Conservation (phyloP, 2,888 invertebrate genomes). For the Euphydryas editha region DNA sequence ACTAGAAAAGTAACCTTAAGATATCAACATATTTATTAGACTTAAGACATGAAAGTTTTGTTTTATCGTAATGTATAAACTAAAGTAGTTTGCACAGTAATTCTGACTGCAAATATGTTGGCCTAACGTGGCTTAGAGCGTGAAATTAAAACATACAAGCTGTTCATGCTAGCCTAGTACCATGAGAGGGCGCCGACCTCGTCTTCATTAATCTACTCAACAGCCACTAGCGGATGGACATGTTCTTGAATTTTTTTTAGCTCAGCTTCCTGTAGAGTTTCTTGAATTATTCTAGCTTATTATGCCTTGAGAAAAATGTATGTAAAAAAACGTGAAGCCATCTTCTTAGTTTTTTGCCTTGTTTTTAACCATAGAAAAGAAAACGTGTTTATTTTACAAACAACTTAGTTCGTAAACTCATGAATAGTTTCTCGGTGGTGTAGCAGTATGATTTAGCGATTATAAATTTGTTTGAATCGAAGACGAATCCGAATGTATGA, state of each 20-base stretch:
- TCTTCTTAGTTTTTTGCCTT: background rate
- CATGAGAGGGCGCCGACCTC: constrained; percentile 31
- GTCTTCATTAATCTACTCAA: constrained; percentile 37
- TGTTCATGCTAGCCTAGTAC: constrained; percentile 23
- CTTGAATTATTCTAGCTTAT: constrained; percentile 31
- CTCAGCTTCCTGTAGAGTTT: constrained; percentile 11
- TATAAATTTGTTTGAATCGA: too few relatives aligned
- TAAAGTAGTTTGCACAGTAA: background rate
- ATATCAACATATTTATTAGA: background rate
- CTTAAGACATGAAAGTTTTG: background rate
- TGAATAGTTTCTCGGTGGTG: too few relatives aligned
- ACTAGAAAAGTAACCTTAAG: constrained; percentile 1
- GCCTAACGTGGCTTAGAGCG: background rate
- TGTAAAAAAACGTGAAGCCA: background rate
- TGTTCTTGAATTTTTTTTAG: constrained; percentile 41
- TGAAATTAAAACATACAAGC: constrained; percentile 18
- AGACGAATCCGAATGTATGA: too few relatives aligned
- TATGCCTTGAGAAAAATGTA: background rate
- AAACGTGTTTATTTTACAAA: too few relatives aligned
- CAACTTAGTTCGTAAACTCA: too few relatives aligned
- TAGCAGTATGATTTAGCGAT: too few relatives aligned
- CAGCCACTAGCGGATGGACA: constrained; percentile 36
- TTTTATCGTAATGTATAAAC: background rate
- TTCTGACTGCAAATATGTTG: background rate
- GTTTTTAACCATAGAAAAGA: background rate